Evolutionary conservation across 2,113 vertebrate genomes (phyloP), one percentile per base, ranked within the genome.

Genomic region (Paralichthys olivaceus): DNA sequence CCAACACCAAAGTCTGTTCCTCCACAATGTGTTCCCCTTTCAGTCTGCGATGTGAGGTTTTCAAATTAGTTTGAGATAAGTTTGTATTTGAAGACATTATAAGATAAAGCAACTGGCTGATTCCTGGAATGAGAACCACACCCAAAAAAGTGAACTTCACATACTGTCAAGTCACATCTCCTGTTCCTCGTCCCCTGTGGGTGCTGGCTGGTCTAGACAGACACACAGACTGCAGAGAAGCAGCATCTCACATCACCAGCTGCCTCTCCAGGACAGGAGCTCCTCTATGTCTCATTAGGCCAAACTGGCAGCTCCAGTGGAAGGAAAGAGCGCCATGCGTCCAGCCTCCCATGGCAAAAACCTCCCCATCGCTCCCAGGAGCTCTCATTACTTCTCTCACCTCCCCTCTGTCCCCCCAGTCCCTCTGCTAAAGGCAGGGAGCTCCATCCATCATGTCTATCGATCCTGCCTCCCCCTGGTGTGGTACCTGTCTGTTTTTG

Each of bases 401-500:
- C 37, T 25, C 62, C 70, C 23, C 23, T 69, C 34, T 0, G 12
- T 63, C 77, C 67, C 71, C 72, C 64, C 68, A 29, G 26, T 57
- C 53, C n/a, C 43, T n/a, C 76, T 78, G 54, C 34, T 70, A 54
- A 79, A 85, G 81, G 63, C 75, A 69, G 56, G 73, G 80, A 77
- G 78, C 63, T 81, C 84, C 82, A 92, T 93, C 91, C 83, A 89
- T 90, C 91, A 90, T 61, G 45, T 67, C 76, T 65, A 93, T 92
- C 64, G 90, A 92, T 92, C 85, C 69, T 28, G 62, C 77, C 87
- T 70, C 72, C 70, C 70, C 83, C 40, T 54, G 58, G 59, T 74
- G 81, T 79, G 87, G 79, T 87, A 87, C 80, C 84, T 90, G 86
- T 90, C 87, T 87, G 72, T 84, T 89, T 80, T 70, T 82, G 20